phyloP scores from a whole-genome alignment of 2,113 vertebrate genomes.

The Polyodon spathula region DNA sequence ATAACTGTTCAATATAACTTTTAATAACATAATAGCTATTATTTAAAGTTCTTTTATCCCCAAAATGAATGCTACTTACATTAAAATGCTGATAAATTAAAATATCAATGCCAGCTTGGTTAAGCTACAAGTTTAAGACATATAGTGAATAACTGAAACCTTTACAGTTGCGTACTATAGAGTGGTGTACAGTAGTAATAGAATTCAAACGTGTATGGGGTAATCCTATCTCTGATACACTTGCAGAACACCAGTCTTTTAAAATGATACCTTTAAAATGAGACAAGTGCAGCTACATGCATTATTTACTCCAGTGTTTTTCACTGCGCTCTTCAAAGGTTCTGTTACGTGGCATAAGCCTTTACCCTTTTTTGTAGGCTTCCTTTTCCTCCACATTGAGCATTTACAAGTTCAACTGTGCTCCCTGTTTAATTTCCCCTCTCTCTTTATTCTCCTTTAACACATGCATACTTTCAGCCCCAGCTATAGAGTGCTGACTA shows the following conservation, averaged over 20 bases:
- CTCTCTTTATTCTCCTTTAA: conserved; percentile 52
- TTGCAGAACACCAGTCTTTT: conserved; percentile 28
- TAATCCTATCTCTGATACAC: conserved; percentile 41
- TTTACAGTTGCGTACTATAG: too few species aligned
- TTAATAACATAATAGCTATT: too few species aligned
- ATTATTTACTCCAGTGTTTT: conserved; percentile 15
- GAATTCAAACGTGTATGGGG: conserved; percentile 43
- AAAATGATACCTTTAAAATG: conserved; percentile 38
- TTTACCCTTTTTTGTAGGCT: conserved; percentile 29
- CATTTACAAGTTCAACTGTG: conserved; percentile 50
- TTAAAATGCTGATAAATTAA: too few species aligned
- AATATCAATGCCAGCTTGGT: too few species aligned
- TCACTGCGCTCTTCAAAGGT: conserved; percentile 23
- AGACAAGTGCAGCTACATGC: conserved; percentile 18
- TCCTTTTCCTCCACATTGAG: conserved; percentile 27
- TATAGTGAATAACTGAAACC: too few species aligned
- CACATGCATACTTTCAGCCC: conserved; percentile 65
- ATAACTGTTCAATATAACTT: too few species aligned
- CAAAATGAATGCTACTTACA: too few species aligned
- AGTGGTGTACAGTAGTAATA: conserved; percentile 32
- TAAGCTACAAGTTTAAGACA: too few species aligned
- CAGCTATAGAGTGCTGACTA: conserved; percentile 55
- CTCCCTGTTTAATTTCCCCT: conserved; percentile 33
- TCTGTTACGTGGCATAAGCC: conserved; percentile 15
- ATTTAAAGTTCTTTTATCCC: too few species aligned